Conservation (phyloP, 2,113 vertebrate genomes). For the Phainopepla nitens region DNA sequence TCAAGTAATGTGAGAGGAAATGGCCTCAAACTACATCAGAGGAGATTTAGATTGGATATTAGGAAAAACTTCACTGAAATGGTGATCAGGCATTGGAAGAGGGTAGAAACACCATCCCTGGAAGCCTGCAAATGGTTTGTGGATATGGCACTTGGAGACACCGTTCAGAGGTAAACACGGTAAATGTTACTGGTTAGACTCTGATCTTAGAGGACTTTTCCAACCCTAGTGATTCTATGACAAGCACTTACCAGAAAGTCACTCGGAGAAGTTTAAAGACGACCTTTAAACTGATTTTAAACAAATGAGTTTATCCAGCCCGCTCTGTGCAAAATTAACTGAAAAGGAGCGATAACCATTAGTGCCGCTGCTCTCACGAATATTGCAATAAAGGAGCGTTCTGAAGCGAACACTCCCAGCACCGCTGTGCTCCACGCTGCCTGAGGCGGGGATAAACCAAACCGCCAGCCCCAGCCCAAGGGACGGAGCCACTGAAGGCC, state of each 20-base stretch:
- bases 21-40: background rate
- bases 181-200: background rate
- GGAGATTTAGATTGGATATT: background rate
- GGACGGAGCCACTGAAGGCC: background rate
- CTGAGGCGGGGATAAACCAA: background rate
- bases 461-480: accelerated
- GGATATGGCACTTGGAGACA: background rate
- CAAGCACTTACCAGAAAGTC: background rate
- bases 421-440: background rate
- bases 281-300: background rate
- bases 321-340: background rate
- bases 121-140: background rate
- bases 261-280: background rate
- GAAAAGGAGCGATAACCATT: background rate
- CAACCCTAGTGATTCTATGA: background rate
- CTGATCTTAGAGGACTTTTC: background rate
- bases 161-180: accelerated
- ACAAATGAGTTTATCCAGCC: background rate
- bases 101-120: background rate
- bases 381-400: too few relatives aligned
- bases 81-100: background rate
- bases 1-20: background rate
- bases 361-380: background rate
- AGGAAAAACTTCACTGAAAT: background rate
- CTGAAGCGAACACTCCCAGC: background rate